These are phyloP conservation scores for Drosophila ercepeae DNA, from an alignment of 1,140 invertebrate genomes.

Conservation along the genomic window DNA sequence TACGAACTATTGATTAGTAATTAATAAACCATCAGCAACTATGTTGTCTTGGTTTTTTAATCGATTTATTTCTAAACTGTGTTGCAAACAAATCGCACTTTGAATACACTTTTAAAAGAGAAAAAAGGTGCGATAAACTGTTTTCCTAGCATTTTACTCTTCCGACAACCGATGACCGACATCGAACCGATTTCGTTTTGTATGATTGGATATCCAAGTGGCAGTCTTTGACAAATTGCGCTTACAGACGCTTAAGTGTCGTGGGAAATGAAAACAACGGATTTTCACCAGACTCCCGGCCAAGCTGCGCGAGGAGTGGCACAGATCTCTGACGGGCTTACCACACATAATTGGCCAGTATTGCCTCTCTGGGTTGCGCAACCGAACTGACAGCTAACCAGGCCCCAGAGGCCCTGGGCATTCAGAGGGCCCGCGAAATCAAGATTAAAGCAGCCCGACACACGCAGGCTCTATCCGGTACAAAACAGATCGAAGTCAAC, in stretches of 20 bases:
- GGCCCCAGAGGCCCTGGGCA: background rate
- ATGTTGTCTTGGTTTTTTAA: too few relatives aligned
- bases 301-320: constrained; percentile 2
- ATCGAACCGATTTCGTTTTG: background rate
- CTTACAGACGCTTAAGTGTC: constrained; percentile 20
- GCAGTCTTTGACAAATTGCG: constrained; percentile 15
- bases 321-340: constrained; percentile 13
- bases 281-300: constrained; percentile 10
- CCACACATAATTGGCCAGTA: constrained; percentile 4
- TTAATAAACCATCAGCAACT: too few relatives aligned
- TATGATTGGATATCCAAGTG: constrained; percentile 18
- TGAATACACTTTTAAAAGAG: background rate
- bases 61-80: background rate
- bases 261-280: constrained; percentile 20
- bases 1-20: too few relatives aligned
- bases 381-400: background rate
- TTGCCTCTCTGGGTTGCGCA: background rate
- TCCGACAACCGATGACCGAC: constrained; percentile 5
- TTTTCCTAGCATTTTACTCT: background rate
- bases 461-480: background rate
- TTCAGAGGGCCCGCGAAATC: background rate
- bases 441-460: background rate
- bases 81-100: background rate
- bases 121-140: background rate
- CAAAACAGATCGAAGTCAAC: background rate